Evolutionary conservation across 2,113 vertebrate species (phyloP), one percentile per base, ranked within the genome.

Genomic region (Syngnathus scovelli): DNA sequence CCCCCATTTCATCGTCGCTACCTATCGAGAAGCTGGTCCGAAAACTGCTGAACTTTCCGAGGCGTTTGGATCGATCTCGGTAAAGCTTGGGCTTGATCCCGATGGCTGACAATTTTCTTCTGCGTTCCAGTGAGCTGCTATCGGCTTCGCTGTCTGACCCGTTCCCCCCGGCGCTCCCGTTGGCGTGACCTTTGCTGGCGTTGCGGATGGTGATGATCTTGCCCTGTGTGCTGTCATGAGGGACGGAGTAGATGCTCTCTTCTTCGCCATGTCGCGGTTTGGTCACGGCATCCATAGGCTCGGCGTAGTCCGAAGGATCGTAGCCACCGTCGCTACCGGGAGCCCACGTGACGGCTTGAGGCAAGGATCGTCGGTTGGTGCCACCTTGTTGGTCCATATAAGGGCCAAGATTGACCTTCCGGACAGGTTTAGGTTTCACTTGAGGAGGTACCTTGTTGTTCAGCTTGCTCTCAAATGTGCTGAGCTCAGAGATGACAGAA

Each of bases 141-240:
- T 99, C 96, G 67, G 93, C 93, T 69, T 98, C 96, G 2, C 95
- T 98, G 88, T 99, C 96, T 0, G 96, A 98, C 7, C 96, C 96
- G 4, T 97, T 98, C 15, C 94, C 95, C 0, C 94, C 91, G 1
- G 94, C 93, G 0, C 94, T 92, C 3, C 94, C 91, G 0, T 97
- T 98, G 23, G 95, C 81, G 5, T 96, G 92, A 6, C 93, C 85
- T 65, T 95, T 98, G 90, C 94, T 97, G 66, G 95, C 94, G 44
- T 99, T 99, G 2, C 95, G 91, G 43, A 99, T 92, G 72, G 96
- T 98, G 84, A 99, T 98, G 76, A 99, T 99, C 76, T 99, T 99
- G 65, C 96, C 96, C 66, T 98, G 96, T 41, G 95, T 98, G 89
- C 95, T 98, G 87, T 98, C 96, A 0, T 98, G 95, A 0, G 96